Evolutionary conservation across 2,113 vertebrate genomes (phyloP).

Genomic region (Anolis sagrei): DNA sequence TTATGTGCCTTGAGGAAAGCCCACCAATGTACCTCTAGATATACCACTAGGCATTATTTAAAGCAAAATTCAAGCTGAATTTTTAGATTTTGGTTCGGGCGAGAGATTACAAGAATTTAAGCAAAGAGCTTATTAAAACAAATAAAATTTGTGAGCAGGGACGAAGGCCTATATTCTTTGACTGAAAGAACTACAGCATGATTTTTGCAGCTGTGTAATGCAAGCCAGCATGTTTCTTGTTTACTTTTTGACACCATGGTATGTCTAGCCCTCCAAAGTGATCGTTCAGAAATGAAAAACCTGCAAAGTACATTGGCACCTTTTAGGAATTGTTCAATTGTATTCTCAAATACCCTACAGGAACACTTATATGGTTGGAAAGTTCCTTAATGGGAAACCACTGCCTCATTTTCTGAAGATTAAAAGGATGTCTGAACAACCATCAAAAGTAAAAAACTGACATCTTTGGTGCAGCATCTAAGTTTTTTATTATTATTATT

Average conservation of each 20-base stretch:
- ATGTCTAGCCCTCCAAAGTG: conserved; percentile 1
- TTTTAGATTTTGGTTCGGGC: not conserved
- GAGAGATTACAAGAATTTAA: not conserved
- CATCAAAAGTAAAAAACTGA: conserved; percentile 2
- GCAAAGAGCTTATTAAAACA: too few relatives aligned
- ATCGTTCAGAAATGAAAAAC: not conserved
- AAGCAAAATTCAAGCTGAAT: not conserved
- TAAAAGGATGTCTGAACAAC: conserved; percentile 13
- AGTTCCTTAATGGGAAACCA: conserved; percentile 11
- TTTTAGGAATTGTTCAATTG: not conserved
- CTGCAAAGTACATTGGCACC: conserved; percentile 3
- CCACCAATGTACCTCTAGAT: too few relatives aligned
- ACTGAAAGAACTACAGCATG: not conserved
- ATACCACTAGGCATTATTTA: not conserved
- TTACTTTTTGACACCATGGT: not conserved
- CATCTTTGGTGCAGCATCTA: not conserved
- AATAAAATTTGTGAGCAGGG: too few relatives aligned
- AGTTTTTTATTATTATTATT: not conserved
- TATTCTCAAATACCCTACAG: conserved; percentile 8
- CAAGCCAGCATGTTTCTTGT: not conserved
- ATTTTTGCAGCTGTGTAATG: not conserved
- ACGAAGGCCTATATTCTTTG: not conserved
- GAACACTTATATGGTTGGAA: conserved; percentile 3
- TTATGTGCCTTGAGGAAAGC: too few relatives aligned
- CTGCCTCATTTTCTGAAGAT: conserved; percentile 2